phyloP scores from a whole-genome alignment of 2,888 invertebrate genomes.

The Tipula unca region DNA sequence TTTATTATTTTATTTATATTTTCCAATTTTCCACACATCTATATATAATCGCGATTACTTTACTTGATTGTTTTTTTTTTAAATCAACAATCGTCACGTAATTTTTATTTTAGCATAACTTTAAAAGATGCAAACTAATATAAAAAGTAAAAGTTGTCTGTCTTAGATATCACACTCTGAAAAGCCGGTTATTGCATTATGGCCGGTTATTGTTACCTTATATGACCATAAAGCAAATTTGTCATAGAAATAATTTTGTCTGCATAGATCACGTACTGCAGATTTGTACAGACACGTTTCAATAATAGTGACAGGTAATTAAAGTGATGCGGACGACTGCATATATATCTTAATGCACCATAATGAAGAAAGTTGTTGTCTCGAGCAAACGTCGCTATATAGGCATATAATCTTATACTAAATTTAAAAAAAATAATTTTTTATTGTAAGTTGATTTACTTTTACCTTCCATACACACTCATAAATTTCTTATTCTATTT shows the following conservation, averaged over 20 bases:
- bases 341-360: not conserved
- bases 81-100: not conserved
- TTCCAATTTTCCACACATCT: too few relatives aligned
- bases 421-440: not conserved
- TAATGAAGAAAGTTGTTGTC: not conserved
- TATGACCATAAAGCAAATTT: not conserved
- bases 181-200: not conserved
- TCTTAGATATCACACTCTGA: not conserved
- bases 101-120: not conserved
- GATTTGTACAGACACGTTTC: not conserved
- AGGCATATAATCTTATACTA: not conserved
- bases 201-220: too few relatives aligned
- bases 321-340: not conserved
- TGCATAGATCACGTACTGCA: too few relatives aligned
- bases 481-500: not conserved
- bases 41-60: too few relatives aligned
- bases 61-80: too few relatives aligned
- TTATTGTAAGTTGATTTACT: not conserved
- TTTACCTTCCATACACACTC: not conserved
- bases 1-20: too few relatives aligned
- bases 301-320: not conserved
- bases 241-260: too few relatives aligned
- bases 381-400: too few relatives aligned
- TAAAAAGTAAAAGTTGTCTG: not conserved
- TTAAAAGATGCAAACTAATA: not conserved